These are phyloP conservation scores for Vanessa tameamea DNA, from an alignment of 1,140 invertebrate genomes.

Conservation along the genomic window DNA sequence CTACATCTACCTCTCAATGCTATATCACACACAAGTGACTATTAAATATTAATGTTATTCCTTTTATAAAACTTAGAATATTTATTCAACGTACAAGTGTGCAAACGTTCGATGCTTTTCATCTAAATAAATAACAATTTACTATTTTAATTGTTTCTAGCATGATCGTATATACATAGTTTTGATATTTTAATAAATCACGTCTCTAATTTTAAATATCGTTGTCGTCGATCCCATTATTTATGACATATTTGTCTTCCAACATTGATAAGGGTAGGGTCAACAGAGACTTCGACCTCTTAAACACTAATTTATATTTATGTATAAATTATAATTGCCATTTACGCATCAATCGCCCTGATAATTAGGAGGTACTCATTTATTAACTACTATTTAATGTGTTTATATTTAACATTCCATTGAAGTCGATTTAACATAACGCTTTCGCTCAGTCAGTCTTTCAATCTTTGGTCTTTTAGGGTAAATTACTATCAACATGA, in stretches of 20 bases:
- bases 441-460: background rate
- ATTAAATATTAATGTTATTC: too few species aligned
- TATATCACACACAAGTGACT: too few species aligned
- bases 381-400: background rate
- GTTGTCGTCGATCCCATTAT: background rate
- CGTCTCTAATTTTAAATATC: background rate
- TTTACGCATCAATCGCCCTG: background rate
- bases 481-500: background rate
- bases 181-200: slow-evolving; percentile 8
- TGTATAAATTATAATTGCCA: slow-evolving; percentile 2
- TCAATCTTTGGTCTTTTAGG: background rate
- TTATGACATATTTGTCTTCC: slow-evolving; percentile 17
- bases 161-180: background rate
- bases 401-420: background rate
- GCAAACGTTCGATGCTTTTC: too few species aligned
- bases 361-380: background rate
- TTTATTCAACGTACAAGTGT: too few species aligned
- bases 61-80: too few species aligned
- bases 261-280: slow-evolving; percentile 20
- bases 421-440: background rate
- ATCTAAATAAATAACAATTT: too few species aligned
- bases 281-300: slow-evolving; percentile 27
- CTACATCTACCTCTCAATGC: too few species aligned
- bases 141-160: too few species aligned
- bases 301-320: slow-evolving; percentile 19